phyloP scores from a whole-genome alignment of 2,888 invertebrate genomes.

The Torymus aiolomorphi region DNA sequence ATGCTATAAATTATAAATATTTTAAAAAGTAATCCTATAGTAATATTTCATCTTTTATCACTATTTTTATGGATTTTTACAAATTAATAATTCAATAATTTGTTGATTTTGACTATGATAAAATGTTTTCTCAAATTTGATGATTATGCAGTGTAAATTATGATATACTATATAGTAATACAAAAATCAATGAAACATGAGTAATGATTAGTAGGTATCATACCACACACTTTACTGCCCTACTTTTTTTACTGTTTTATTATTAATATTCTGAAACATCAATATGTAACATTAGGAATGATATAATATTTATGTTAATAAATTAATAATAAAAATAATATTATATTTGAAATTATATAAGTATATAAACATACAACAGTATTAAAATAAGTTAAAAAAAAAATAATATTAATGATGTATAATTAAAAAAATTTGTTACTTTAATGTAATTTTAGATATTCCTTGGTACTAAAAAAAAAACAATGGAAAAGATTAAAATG shows the following conservation, averaged over 20 bases:
- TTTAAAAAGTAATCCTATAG: no score
- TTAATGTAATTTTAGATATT: background rate
- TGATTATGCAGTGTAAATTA: no score
- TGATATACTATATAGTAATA: no score
- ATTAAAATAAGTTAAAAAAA: no score
- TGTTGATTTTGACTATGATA: no score
- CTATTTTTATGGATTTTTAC: no score
- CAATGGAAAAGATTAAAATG: background rate
- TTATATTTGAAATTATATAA: background rate
- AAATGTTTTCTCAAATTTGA: no score
- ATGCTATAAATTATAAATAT: no score
- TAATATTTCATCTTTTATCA: no score
- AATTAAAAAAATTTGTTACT: no score
- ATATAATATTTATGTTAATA: background rate
- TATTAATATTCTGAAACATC: background rate
- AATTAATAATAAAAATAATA: conserved; percentile 15
- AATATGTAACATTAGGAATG: background rate
- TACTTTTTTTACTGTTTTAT: background rate
- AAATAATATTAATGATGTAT: no score
- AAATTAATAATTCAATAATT: no score
- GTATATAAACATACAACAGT: background rate
- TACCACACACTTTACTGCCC: background rate
- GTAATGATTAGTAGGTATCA: background rate
- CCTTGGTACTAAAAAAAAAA: background rate
- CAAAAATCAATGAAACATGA: conserved; percentile 45